Evolutionary conservation across 2,113 vertebrate genomes (phyloP), one percentile per base, ranked within the genome.

Genomic region (Rhynchomys soricoides): DNA sequence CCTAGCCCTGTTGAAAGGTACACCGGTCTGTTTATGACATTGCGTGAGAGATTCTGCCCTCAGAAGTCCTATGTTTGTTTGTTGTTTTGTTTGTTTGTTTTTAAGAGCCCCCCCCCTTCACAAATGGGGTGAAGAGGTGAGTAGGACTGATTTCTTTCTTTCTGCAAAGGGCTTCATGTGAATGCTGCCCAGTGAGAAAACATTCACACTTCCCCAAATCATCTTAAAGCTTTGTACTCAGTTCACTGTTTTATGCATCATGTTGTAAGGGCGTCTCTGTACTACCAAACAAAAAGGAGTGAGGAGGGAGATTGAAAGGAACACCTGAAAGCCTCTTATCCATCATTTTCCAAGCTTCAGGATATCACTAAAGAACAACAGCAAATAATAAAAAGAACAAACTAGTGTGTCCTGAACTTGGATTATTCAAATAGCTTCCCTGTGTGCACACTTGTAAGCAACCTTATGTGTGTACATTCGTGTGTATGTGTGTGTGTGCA

Each of bases 101-200:
- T 70, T 12, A 75, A 93, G 29, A 79, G n/a, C 86, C 37, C 91
- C 86, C 91, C 86, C 95, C 64, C 48, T 55, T 83, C 37, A 29
- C 62, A 96, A 96, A 83, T 97, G 95, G 57, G 96, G 86, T 96
- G 93, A 92, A 88, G 48, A 91, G 94, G 95, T 94, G 90, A 97
- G 75, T 78, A 85, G 85, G 89, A 95, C 75, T 96, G 95, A 97
- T 97, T 96, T 96, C 86, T 75, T 91, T 96, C 81, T 75, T 91
- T 92, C 96, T 91, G 93, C 96, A 77, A 92, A 81, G 64, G 78
- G 62, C 95, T 92, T 95, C 91, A 97, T 96, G 96, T 79, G 96
- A 97, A 96, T 96, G 40, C 68, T 59, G 16, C 48, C 50, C 85
- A 1, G 45, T 57, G 50, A 91, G 93, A 79, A 52, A 93, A 78